These are phyloP conservation scores for Micrastur ruficollis DNA, from an alignment of 2,797 vertebrate species.

Conservation along the genomic window DNA sequence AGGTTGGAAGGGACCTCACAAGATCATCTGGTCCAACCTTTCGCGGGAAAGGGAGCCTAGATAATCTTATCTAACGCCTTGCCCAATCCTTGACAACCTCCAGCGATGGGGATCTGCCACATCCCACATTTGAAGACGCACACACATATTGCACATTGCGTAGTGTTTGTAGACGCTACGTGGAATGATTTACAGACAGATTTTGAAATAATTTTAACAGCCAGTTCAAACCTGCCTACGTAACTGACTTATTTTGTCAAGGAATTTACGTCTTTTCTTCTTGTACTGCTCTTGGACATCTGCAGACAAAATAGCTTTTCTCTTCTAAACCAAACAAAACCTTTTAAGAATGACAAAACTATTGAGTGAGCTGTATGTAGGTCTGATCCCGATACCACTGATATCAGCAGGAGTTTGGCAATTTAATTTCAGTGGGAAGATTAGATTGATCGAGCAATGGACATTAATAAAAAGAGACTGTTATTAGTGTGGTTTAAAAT, in stretches of 20 bases:
- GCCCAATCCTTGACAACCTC: not conserved
- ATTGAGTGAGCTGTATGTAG: not conserved
- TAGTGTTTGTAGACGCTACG: accelerated
- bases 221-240: no score
- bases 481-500: not conserved
- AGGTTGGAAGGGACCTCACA: not conserved
- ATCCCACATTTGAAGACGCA: not conserved
- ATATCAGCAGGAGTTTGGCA: not conserved
- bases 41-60: accelerated
- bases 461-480: not conserved
- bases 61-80: not conserved
- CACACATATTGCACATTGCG: accelerated
- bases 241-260: not conserved
- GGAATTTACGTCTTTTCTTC: not conserved
- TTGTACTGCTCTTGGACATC: not conserved
- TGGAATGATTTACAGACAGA: not conserved
- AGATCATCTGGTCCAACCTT: not conserved
- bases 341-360: not conserved
- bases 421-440: not conserved
- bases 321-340: not conserved
- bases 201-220: not conserved
- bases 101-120: not conserved
- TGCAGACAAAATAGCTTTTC: not conserved
- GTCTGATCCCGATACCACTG: not conserved
- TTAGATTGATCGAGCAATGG: not conserved